These are phyloP conservation scores for Murina feae DNA, from an alignment of 2,113 vertebrate species.

Conservation along the genomic window DNA sequence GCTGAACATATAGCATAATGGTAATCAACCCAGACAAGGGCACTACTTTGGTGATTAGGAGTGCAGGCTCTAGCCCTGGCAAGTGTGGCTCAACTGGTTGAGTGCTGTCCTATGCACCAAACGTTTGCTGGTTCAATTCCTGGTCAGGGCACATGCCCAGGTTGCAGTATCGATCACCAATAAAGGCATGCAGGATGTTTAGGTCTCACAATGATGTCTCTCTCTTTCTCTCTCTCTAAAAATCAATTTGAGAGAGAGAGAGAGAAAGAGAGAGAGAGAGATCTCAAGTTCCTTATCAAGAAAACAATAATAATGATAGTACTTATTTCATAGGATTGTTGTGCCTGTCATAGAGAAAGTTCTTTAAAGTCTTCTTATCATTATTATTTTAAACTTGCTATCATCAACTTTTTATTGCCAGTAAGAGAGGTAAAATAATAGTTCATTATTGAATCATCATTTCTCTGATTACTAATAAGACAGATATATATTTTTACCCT, in stretches of 20 bases:
- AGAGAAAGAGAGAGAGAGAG: too few species aligned
- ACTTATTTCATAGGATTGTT: neutral
- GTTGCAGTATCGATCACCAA: neutral
- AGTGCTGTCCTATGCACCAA: neutral
- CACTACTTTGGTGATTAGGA: neutral
- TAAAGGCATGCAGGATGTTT: neutral
- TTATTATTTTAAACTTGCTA: constrained; percentile 13
- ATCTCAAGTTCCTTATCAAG: neutral
- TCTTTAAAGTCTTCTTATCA: neutral
- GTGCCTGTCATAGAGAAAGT: neutral
- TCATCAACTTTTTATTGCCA: constrained; percentile 32
- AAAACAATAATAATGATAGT: neutral
- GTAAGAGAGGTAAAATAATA: neutral
- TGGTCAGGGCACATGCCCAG: neutral
- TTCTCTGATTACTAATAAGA: constrained; percentile 13
- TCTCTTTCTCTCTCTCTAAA: neutral
- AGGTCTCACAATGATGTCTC: neutral
- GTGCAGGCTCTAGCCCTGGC: neutral
- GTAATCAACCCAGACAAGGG: neutral
- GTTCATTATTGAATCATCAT: constrained; percentile 8
- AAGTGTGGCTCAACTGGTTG: neutral
- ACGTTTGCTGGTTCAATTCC: neutral
- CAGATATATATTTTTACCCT: neutral
- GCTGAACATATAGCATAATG: neutral
- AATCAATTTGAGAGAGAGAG: neutral